These are phyloP conservation scores for Dufourea novaeangliae DNA, from an alignment of 1,140 invertebrate genomes.

Conservation along the genomic window DNA sequence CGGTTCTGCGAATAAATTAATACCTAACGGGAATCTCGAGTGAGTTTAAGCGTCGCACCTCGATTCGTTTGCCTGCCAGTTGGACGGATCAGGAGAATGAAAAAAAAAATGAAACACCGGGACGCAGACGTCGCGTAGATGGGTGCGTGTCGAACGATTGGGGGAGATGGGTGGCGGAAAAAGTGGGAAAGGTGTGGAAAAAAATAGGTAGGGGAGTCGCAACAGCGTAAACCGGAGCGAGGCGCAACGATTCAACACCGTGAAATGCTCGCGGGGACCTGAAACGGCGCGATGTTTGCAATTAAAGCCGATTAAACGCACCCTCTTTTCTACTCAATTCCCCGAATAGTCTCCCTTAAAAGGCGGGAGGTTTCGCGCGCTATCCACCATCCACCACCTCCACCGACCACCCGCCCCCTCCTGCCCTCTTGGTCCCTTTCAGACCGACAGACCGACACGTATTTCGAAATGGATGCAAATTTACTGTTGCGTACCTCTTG, in stretches of 20 bases:
- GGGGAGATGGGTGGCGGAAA: too few species aligned
- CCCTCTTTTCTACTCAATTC: slow-evolving; percentile 57
- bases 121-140: too few species aligned
- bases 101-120: slow-evolving; percentile 10
- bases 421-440: slow-evolving; percentile 15
- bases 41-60: background rate
- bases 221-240: background rate
- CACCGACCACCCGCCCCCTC: background rate
- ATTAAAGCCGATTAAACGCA: slow-evolving; percentile 53
- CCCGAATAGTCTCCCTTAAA: slow-evolving; percentile 40
- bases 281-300: slow-evolving; percentile 48
- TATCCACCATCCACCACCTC: background rate
- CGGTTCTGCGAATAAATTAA: slow-evolving; percentile 57
- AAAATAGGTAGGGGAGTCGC: background rate
- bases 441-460: slow-evolving; percentile 26
- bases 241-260: slow-evolving; percentile 34
- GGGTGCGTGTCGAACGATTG: too few species aligned
- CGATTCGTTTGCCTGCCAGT: slow-evolving; percentile 7
- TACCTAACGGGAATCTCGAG: slow-evolving; percentile 10
- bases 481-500: slow-evolving; percentile 36
- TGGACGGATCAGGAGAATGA: background rate
- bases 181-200: too few species aligned
- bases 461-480: slow-evolving; percentile 47
- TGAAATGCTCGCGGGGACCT: slow-evolving; percentile 47
- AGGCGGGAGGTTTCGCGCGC: slow-evolving; percentile 26